phyloP scores from a whole-genome alignment of 1,140 invertebrate species.

The Panonychus citri region DNA sequence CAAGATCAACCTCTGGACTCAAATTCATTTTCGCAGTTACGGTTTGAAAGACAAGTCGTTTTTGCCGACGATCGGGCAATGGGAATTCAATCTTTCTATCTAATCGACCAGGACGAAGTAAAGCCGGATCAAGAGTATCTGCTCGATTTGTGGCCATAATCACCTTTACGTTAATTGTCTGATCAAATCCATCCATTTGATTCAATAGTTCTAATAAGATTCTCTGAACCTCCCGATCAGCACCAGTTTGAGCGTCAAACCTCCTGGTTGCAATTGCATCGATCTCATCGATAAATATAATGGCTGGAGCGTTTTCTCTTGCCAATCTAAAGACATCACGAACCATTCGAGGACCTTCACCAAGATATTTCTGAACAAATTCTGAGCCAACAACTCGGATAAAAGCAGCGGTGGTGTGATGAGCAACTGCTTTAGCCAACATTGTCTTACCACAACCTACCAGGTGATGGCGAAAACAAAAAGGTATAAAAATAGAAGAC shows the following conservation, averaged over 20 bases:
- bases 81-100: conserved; percentile 99
- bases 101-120: conserved; percentile 81
- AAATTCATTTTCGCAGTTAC: conserved; percentile 98
- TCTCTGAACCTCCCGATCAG: conserved; percentile 94
- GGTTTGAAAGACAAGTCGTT: conserved; percentile 90
- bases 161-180: conserved; percentile 98
- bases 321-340: conserved; percentile 93
- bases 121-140: conserved; percentile 90
- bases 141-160: conserved; percentile 99
- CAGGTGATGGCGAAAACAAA: too few relatives aligned
- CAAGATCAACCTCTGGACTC: conserved; percentile 96
- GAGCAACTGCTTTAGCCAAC: conserved; percentile 95
- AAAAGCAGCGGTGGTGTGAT: conserved; percentile 86
- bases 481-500: too few relatives aligned
- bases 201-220: conserved; percentile 91
- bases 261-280: conserved; percentile 96
- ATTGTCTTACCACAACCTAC: conserved; percentile 88
- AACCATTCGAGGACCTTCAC: conserved; percentile 97
- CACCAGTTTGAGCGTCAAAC: conserved; percentile 96
- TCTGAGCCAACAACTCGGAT: conserved; percentile 97
- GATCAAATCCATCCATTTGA: conserved; percentile 99
- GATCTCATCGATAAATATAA: conserved; percentile 98
- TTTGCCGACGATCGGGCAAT: conserved; percentile 85
- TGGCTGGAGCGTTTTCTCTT: conserved; percentile 98
- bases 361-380: conserved; percentile 98